A percentile compares a stretch with the other conserved stretches of the same genome.
phyloP scores from a whole-genome alignment of 2,797 vertebrate genomes.

The Atherinosoma microstoma region DNA sequence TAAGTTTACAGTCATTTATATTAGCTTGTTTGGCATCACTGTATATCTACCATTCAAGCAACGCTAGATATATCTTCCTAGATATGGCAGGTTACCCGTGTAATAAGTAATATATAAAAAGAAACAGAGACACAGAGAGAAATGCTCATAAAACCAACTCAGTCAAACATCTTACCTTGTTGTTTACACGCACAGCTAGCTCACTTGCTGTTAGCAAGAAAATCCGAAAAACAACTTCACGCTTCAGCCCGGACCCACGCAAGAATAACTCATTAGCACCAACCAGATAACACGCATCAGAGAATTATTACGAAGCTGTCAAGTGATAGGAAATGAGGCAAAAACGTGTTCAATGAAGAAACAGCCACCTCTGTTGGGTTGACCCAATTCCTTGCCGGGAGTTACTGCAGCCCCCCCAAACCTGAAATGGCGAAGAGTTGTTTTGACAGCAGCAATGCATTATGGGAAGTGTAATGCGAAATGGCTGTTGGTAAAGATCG shows the following conservation, averaged over 20 bases:
- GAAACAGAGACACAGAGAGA: not conserved
- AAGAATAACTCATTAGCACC: conserved; percentile 62
- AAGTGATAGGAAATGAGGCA: not conserved
- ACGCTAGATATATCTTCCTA: not conserved
- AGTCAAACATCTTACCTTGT: conserved; percentile 61
- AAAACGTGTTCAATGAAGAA: conserved; percentile 7
- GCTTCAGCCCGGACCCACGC: conserved; percentile 75
- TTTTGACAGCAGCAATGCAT: conserved; percentile 72
- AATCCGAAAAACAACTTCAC: conserved; percentile 51
- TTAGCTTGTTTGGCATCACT: not conserved
- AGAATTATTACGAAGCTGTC: not conserved
- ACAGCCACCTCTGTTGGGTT: conserved; percentile 27
- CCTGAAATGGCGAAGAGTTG: conserved; percentile 84
- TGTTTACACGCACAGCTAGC: conserved; percentile 74
- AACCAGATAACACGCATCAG: conserved; percentile 62
- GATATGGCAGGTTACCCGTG: not conserved
- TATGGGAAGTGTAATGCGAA: conserved; percentile 69
- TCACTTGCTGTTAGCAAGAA: conserved; percentile 51
- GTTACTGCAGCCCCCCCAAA: conserved; percentile 35
- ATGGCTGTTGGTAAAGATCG: conserved; percentile 73
- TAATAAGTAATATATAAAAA: no score
- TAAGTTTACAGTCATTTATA: not conserved
- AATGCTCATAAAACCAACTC: not conserved
- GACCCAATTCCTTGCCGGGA: conserved; percentile 71
- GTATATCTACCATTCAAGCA: not conserved